A percentile compares a stretch with the other conserved stretches of the same genome.
Conservation (phyloP, 1,140 invertebrate genomes). For the Teleopsis dalmanni region DNA sequence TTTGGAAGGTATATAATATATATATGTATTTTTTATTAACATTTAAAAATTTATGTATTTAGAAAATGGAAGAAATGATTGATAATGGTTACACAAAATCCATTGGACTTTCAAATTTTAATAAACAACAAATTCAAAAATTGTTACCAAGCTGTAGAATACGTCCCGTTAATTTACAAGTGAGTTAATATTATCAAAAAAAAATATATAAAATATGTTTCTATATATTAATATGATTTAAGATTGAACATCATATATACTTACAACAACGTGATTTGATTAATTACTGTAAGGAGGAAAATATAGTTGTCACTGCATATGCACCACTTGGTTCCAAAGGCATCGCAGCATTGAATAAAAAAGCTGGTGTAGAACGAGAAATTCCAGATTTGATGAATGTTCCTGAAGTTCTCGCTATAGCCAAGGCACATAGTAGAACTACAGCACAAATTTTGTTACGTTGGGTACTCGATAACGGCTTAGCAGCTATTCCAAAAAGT, state of each 20-base stretch:
- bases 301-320: constrained; percentile 74
- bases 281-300: constrained; percentile 62
- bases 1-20: constrained; percentile 59
- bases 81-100: constrained; percentile 56
- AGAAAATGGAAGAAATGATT: constrained; percentile 70
- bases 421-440: constrained; percentile 59
- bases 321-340: constrained; percentile 72
- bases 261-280: constrained; percentile 70
- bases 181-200: constrained; percentile 24
- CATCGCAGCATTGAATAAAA: constrained; percentile 46
- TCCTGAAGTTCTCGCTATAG: constrained; percentile 59
- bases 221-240: constrained; percentile 31
- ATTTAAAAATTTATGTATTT: constrained; percentile 3
- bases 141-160: constrained; percentile 58
- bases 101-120: constrained; percentile 78
- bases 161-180: constrained; percentile 63
- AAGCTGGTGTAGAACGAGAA: constrained; percentile 39
- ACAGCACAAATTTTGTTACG: constrained; percentile 72
- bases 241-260: constrained; percentile 77
- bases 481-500: constrained; percentile 80
- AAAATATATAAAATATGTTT: not conserved
- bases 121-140: constrained; percentile 57
- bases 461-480: constrained; percentile 63
- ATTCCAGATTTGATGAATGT: constrained; percentile 64
- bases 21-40: not conserved